Percentiles rank a stretch among this genome's conserved stretches.
Evolutionary conservation across 1,140 invertebrate species (phyloP).

Genomic region (Ceratina australensis): DNA sequence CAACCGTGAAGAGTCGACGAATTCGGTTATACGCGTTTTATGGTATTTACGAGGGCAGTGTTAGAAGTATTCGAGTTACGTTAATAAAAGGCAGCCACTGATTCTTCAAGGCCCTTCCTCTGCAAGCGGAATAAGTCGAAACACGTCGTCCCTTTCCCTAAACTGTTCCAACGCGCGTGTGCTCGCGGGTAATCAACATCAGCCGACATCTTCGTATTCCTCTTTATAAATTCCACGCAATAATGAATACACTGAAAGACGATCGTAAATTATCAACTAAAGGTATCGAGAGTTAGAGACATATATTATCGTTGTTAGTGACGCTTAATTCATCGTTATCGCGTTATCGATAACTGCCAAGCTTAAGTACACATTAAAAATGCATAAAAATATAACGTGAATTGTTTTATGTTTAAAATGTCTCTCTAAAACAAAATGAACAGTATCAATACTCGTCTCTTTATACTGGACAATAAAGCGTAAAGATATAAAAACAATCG

Average conservation of each 20-base stretch:
- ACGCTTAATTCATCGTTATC: background rate
- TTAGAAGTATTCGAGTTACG: slow-evolving; percentile 66
- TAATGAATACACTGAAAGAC: slow-evolving; percentile 6
- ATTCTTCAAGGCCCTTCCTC: slow-evolving; percentile 56
- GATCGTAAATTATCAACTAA: background rate
- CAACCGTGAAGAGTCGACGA: slow-evolving; percentile 34
- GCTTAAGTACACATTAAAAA: slow-evolving; percentile 50
- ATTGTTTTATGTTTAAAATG: background rate
- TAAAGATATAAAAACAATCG: slow-evolving; percentile 18
- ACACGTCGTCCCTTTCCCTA: slow-evolving; percentile 13
- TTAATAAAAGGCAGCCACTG: slow-evolving; percentile 69
- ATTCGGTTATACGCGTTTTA: slow-evolving; percentile 31
- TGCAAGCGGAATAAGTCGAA: slow-evolving; percentile 37
- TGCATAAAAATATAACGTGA: slow-evolving; percentile 9
- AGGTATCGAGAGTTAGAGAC: slow-evolving; percentile 11
- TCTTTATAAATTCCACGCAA: background rate
- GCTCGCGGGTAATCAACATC: background rate
- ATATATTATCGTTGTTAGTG: background rate
- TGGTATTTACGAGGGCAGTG: slow-evolving; percentile 71
- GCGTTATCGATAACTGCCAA: background rate
- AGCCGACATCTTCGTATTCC: background rate
- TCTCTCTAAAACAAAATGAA: background rate
- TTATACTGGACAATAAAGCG: background rate
- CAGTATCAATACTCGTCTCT: background rate
- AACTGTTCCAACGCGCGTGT: background rate